Evolutionary conservation across 2,113 vertebrate species (phyloP).

Genomic region (Felis chaus): DNA sequence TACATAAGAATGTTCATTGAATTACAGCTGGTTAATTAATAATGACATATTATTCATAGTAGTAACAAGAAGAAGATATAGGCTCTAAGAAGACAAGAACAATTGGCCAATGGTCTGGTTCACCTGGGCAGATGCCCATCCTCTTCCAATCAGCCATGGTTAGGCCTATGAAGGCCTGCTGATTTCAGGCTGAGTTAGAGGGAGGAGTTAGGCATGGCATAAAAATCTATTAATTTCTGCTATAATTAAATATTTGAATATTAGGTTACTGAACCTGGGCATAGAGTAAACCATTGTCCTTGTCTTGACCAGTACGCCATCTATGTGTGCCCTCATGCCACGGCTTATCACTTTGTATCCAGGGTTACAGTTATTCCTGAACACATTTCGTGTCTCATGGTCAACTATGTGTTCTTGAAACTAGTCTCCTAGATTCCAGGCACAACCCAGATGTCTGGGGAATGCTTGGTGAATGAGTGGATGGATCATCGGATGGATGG

Average conservation of each 20-base stretch:
- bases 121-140: background rate
- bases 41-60: background rate
- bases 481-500: background rate
- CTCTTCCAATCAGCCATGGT: background rate
- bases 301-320: background rate
- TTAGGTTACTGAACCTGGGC: background rate
- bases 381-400: background rate
- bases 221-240: background rate
- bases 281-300: background rate
- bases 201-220: background rate
- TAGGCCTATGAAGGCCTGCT: background rate
- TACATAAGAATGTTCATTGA: background rate
- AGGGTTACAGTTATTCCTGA: background rate
- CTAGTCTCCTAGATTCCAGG: background rate
- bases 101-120: background rate
- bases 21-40: background rate
- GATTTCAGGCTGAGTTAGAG: slow-evolving; percentile 6
- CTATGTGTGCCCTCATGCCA: background rate
- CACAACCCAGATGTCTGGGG: background rate
- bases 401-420: background rate
- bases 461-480: background rate
- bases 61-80: background rate
- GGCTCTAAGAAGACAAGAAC: background rate
- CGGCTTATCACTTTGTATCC: background rate
- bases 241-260: background rate